phyloP scores from a whole-genome alignment of 2,888 invertebrate species.

The Dolichopus griseipennis region DNA sequence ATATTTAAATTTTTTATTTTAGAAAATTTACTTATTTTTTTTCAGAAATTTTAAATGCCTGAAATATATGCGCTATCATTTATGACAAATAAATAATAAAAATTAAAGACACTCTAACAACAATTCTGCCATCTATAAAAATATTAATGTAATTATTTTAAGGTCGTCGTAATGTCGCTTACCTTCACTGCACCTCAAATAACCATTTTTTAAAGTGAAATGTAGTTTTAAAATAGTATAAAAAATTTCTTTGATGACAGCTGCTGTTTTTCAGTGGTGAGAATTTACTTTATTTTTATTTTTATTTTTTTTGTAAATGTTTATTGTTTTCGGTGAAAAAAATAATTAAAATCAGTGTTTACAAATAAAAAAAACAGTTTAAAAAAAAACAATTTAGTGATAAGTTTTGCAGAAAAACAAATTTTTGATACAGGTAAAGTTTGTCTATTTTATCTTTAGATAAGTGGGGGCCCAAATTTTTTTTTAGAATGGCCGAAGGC shows the following conservation, averaged over 20 bases:
- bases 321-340: constrained; percentile 6
- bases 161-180: no score
- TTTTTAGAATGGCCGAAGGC: constrained; percentile 4
- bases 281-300: not conserved
- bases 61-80: no score
- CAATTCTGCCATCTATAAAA: no score
- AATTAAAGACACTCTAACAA: no score
- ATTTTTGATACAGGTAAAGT: not conserved
- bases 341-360: constrained; percentile 1
- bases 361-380: not conserved
- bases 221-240: not conserved
- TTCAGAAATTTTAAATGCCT: no score
- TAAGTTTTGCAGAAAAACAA: not conserved
- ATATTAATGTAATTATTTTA: no score
- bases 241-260: not conserved
- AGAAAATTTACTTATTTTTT: no score
- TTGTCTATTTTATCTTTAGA: not conserved
- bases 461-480: not conserved
- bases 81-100: no score
- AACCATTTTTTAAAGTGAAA: no score
- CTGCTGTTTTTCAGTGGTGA: not conserved
- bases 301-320: not conserved
- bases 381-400: not conserved
- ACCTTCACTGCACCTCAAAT: no score
- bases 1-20: no score